Conservation (phyloP, 2,113 vertebrate genomes). For the Drymodes brunneopygia region DNA sequence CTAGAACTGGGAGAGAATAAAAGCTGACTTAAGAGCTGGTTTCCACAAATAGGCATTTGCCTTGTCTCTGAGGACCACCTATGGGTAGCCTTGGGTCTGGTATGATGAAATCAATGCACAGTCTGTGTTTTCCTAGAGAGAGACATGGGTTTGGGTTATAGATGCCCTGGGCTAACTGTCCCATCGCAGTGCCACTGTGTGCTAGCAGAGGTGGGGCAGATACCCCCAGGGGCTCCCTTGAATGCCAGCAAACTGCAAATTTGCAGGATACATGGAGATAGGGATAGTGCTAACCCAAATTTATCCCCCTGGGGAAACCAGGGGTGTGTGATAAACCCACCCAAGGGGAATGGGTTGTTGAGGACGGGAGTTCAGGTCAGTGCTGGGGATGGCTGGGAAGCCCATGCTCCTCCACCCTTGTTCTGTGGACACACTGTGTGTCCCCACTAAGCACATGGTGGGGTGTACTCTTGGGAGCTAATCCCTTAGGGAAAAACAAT, state of each 20-base stretch:
- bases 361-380: not conserved
- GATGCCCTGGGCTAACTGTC: not conserved
- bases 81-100: not conserved
- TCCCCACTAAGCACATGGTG: not conserved
- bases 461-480: not conserved
- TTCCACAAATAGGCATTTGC: not conserved
- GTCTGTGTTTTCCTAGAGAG: not conserved
- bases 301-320: not conserved
- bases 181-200: not conserved
- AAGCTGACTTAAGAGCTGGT: not conserved
- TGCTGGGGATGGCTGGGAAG: not conserved
- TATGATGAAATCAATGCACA: not conserved
- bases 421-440: fast-evolving
- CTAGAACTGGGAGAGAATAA: not conserved
- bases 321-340: not conserved
- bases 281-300: not conserved
- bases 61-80: not conserved
- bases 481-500: not conserved
- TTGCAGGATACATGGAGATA: not conserved
- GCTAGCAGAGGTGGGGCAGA: not conserved
- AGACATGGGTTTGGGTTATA: not conserved
- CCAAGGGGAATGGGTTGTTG: too few species aligned
- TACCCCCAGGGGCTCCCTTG: not conserved
- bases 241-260: not conserved
- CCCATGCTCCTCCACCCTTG: not conserved